Evolutionary conservation across 2,888 invertebrate species (phyloP).

Genomic region (Catocala fraxini): DNA sequence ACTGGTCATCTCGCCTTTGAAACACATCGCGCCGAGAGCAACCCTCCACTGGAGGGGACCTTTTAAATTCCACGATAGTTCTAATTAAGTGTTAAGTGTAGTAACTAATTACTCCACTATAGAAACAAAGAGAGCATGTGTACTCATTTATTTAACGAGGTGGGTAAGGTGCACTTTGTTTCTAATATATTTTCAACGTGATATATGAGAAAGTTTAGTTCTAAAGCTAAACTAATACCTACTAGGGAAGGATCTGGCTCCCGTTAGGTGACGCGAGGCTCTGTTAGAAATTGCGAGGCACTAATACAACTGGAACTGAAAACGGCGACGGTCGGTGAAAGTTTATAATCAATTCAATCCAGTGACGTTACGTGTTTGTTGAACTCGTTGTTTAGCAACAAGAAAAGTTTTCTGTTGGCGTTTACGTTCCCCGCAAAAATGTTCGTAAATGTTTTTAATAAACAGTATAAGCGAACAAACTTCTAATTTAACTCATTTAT

Average conservation of each 20-base stretch:
- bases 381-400: slow-evolving; percentile 64
- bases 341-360: slow-evolving; percentile 74
- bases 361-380: slow-evolving; percentile 61
- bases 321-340: slow-evolving; percentile 52
- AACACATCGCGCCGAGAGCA: slow-evolving; percentile 41
- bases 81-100: slow-evolving; percentile 71
- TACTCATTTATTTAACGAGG: slow-evolving; percentile 57
- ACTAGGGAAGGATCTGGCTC: slow-evolving; percentile 31
- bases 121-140: slow-evolving; percentile 61
- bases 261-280: slow-evolving; percentile 29
- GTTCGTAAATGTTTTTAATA: slow-evolving; percentile 58
- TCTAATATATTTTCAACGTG: slow-evolving; percentile 45
- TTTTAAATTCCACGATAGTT: slow-evolving; percentile 66
- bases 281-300: slow-evolving; percentile 30
- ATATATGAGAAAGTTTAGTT: slow-evolving; percentile 42
- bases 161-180: slow-evolving; percentile 53
- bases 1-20: slow-evolving; percentile 54
- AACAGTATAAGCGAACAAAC: slow-evolving; percentile 53
- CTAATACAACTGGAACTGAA: slow-evolving; percentile 36
- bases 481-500: slow-evolving; percentile 57
- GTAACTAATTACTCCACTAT: slow-evolving; percentile 62
- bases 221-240: slow-evolving; percentile 37
- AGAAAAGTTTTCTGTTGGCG: slow-evolving; percentile 59
- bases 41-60: slow-evolving; percentile 47
- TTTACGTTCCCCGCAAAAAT: slow-evolving; percentile 37